phyloP scores from a whole-genome alignment of 2,113 vertebrate genomes.

The Microtus montanus region DNA sequence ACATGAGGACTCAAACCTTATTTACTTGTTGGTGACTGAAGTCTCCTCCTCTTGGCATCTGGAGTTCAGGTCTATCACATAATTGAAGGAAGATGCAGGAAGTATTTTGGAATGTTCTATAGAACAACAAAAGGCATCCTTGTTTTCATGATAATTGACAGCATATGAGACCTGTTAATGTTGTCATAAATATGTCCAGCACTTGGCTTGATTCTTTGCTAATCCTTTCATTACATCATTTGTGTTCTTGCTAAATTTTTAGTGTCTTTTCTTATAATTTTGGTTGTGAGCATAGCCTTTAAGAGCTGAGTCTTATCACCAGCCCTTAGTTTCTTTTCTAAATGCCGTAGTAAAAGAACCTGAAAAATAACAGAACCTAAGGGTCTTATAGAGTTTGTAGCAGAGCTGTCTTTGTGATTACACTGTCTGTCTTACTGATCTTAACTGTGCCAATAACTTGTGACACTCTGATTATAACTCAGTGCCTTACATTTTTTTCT shows the following conservation, averaged over 20 bases:
- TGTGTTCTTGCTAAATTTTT: not conserved
- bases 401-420: not conserved
- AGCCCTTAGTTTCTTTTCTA: not conserved
- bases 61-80: not conserved
- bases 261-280: not conserved
- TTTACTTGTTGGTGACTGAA: too few species aligned
- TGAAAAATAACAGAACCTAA: not conserved
- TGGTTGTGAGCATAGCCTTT: not conserved
- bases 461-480: not conserved
- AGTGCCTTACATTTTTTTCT: not conserved
- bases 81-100: not conserved
- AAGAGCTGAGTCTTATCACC: not conserved
- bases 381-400: not conserved
- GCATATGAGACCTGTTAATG: not conserved
- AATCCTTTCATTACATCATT: not conserved
- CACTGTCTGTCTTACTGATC: not conserved
- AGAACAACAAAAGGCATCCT: fast-evolving
- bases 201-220: not conserved
- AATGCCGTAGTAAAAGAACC: not conserved
- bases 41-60: not conserved
- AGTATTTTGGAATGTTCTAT: not conserved
- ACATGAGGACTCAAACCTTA: not conserved
- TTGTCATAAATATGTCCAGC: not conserved
- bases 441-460: not conserved
- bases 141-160: not conserved